Evolutionary conservation across 1,140 invertebrate genomes (phyloP), one percentile per base, ranked within the genome.

Genomic region (Listronotus bonariensis): DNA sequence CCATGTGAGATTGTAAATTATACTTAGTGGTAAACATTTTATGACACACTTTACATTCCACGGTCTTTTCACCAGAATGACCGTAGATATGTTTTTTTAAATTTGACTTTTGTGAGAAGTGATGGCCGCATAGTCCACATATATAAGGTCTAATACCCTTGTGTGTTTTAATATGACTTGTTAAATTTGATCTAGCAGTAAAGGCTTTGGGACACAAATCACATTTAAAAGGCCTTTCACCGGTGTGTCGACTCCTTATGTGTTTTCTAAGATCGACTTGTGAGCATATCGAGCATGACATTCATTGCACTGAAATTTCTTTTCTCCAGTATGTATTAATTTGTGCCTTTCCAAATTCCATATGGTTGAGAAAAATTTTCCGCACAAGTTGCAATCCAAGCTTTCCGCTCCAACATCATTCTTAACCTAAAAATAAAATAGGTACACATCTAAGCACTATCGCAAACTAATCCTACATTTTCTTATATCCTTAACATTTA

Each of bases 1-100:
- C 75, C 12, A 79, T 76, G 76, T 87, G 85, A 0, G 83, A 45
- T 15, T 51, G 26, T 6, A 60, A 15, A 48, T 71, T 6, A 11
- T 68, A 53, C 6, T 49, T 64, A 1, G 51, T 0, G 61, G 57
- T 40, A 51, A 72, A 12, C 11, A n/a, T 20, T 52, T 71, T 45
- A 43, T 42, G 45, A 26, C n/a, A 49, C 9, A 53, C n/a, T 14
- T 12, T 34, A 54, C 3, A 65, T 45, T 59, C 31, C 32, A 51
- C 32, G 8, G n/a, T 20, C 18, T 26, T 31, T n/a, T 11, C 34
- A 6, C 43, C 54, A 10, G 54, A 51, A 40, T 68, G 66, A 4
- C 42, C 14, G 14, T 36, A 15, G 18, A 63, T 52, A 38, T 68
- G 66, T 45, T 52, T 68, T 11, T 52, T 68, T 11, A 62, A 43